These are phyloP conservation scores for Acromyrmex heyeri DNA, from an alignment of 1,140 invertebrate genomes.

Conservation along the genomic window DNA sequence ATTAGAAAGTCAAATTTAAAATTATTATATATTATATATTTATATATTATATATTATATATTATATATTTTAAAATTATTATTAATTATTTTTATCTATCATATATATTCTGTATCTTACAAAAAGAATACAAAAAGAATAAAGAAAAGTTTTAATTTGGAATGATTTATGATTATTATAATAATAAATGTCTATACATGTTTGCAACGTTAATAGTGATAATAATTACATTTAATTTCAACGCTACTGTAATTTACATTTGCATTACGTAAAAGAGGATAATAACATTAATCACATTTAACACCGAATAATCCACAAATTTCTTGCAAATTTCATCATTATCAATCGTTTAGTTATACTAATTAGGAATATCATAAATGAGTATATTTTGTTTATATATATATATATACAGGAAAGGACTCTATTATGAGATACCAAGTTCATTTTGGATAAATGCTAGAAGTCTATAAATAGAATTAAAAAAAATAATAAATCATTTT, in stretches of 20 bases:
- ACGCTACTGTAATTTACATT: constrained; percentile 40
- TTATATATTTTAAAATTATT: constrained; percentile 35
- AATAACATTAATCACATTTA: constrained; percentile 51
- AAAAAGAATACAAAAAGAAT: not conserved
- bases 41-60: no score
- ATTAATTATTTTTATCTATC: constrained; percentile 38
- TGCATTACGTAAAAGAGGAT: constrained; percentile 29
- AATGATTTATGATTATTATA: not conserved
- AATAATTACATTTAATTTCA: constrained; percentile 44
- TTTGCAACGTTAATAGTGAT: constrained; percentile 23
- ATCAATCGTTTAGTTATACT: constrained; percentile 27
- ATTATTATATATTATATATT: no score
- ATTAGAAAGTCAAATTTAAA: constrained; percentile 52
- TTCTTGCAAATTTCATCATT: constrained; percentile 24
- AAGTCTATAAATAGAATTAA: no score
- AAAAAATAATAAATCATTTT: no score
- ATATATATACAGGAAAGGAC: no score
- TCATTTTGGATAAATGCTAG: no score
- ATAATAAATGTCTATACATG: not conserved
- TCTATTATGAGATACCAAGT: no score
- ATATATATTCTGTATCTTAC: constrained; percentile 6
- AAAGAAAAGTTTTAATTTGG: not conserved
- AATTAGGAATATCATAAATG: constrained; percentile 21
- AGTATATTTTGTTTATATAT: constrained; percentile 1
- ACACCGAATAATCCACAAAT: constrained; percentile 49